phyloP scores from a whole-genome alignment of 2,113 vertebrate genomes.

The Fulica atra region DNA sequence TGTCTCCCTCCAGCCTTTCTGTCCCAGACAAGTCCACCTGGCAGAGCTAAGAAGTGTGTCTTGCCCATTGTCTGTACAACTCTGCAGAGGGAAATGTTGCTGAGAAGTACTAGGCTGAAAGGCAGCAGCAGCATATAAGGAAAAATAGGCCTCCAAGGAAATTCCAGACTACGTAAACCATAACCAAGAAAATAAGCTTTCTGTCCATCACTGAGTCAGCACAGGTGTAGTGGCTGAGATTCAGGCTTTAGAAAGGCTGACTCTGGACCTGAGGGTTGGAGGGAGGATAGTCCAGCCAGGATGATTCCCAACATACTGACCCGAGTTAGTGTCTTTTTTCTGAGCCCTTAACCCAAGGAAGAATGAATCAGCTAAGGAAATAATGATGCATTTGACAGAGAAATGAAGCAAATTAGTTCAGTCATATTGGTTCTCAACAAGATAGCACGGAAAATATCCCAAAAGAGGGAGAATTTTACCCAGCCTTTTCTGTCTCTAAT shows the following conservation, averaged over 20 bases:
- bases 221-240: not conserved
- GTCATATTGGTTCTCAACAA: not conserved
- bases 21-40: fast-evolving
- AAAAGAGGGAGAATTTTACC: not conserved
- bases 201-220: not conserved
- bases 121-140: not conserved
- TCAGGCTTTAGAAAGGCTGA: not conserved
- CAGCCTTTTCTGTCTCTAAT: not conserved
- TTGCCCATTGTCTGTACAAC: not conserved
- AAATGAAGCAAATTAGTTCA: not conserved
- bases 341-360: not conserved
- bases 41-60: not conserved
- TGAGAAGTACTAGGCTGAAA: not conserved
- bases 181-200: not conserved
- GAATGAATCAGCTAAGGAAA: not conserved
- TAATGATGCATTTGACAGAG: not conserved
- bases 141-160: not conserved
- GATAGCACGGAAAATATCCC: not conserved
- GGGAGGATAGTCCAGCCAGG: not conserved
- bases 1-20: not conserved
- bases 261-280: not conserved
- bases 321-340: not conserved
- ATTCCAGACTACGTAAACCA: not conserved
- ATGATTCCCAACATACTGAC: not conserved
- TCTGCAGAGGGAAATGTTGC: not conserved